Evolutionary conservation across 1,140 invertebrate species (phyloP).

Genomic region (Venustaconcha ellipsiformis): DNA sequence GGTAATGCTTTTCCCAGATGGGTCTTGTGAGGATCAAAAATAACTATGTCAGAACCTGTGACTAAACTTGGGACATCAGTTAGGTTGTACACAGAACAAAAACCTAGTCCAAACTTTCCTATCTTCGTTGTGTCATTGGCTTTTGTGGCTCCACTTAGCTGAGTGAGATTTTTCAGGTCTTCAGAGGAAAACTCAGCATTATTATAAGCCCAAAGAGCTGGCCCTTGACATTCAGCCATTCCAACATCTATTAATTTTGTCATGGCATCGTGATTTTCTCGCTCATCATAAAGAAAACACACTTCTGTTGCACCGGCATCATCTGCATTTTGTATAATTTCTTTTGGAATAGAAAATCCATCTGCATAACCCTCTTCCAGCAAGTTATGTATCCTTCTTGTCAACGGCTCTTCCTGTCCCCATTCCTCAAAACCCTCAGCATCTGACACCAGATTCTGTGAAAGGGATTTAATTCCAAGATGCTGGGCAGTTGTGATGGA

Average conservation of each 20-base stretch:
- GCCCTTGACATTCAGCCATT: conserved; percentile 48
- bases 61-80: conserved; percentile 63
- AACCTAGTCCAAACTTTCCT: conserved; percentile 61
- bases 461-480: conserved; percentile 44
- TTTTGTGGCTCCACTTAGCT: conserved; percentile 58
- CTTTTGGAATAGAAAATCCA: conserved; percentile 53
- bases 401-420: conserved; percentile 49
- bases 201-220: conserved; percentile 52
- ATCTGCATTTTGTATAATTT: conserved; percentile 68
- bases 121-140: conserved; percentile 48
- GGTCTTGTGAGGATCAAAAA: conserved; percentile 60
- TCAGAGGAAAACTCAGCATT: conserved; percentile 45
- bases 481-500: conserved; percentile 16
- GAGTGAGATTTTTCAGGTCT: conserved; percentile 56
- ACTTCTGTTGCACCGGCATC: conserved; percentile 57
- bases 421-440: conserved; percentile 32
- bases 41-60: conserved; percentile 49
- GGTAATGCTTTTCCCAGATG: conserved; percentile 42
- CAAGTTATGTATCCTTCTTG: conserved; percentile 38
- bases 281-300: conserved; percentile 56
- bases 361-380: conserved; percentile 38
- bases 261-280: conserved; percentile 43
- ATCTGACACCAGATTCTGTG: conserved; percentile 19
- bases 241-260: conserved; percentile 49
- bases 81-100: conserved; percentile 61